Conservation (phyloP, 2,797 vertebrate species). For the Craterocephalus amniculus region DNA sequence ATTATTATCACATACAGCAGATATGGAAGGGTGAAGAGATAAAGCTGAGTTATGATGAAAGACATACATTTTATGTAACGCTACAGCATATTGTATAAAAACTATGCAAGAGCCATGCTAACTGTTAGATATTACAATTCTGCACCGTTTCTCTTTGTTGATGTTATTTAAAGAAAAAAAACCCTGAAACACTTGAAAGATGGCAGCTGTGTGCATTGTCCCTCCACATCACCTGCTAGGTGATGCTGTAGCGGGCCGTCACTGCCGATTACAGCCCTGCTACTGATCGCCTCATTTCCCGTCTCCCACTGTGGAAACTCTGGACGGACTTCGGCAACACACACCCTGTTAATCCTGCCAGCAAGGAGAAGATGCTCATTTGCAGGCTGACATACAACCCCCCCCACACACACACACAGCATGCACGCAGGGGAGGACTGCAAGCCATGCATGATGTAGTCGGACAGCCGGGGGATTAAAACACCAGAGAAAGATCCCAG, state of each 20-base stretch:
- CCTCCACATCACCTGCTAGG: slow-evolving; percentile 37
- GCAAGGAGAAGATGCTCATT: slow-evolving; percentile 35
- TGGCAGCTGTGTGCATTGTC: slow-evolving; percentile 10
- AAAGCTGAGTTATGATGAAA: slow-evolving; percentile 27
- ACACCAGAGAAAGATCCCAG: slow-evolving; percentile 30
- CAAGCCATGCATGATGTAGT: slow-evolving; percentile 42
- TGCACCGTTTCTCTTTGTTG: neutral
- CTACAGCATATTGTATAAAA: slow-evolving; percentile 20
- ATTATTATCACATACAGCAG: slow-evolving; percentile 13
- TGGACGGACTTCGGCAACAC: slow-evolving; percentile 51
- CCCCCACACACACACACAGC: neutral
- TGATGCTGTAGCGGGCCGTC: slow-evolving; percentile 29
- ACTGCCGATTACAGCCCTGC: slow-evolving; percentile 37
- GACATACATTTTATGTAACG: slow-evolving; percentile 42
- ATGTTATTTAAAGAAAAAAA: slow-evolving; percentile 6
- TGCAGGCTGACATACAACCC: slow-evolving; percentile 23
- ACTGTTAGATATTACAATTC: slow-evolving; percentile 10
- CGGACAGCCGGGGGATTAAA: slow-evolving; percentile 41
- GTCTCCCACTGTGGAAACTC: slow-evolving; percentile 33
- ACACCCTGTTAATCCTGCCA: slow-evolving; percentile 51
- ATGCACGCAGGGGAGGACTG: slow-evolving; percentile 3
- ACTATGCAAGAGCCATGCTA: slow-evolving; percentile 20
- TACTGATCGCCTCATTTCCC: slow-evolving; percentile 66
- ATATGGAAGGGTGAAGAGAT: slow-evolving; percentile 37
- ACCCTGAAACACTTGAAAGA: slow-evolving; percentile 2